Evolutionary conservation across 2,113 vertebrate genomes (phyloP).

Genomic region (Pseudorhombus dupliciocellatus): DNA sequence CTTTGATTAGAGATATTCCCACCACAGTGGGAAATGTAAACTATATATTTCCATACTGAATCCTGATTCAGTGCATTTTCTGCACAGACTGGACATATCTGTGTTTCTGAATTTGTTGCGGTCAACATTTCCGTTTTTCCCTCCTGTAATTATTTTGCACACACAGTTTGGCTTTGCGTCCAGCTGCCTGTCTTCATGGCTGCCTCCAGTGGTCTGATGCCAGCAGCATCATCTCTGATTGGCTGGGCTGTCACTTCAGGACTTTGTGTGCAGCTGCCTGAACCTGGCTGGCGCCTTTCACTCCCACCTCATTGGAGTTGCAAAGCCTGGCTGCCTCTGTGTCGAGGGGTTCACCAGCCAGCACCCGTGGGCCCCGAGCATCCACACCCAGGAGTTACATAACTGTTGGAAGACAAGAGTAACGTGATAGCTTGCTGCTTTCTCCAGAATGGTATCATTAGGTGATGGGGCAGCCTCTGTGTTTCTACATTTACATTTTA

Average conservation of each 20-base stretch:
- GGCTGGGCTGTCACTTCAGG: slow-evolving; percentile 52
- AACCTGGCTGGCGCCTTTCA: slow-evolving; percentile 32
- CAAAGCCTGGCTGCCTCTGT: slow-evolving; percentile 54
- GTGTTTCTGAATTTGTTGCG: slow-evolving; percentile 4
- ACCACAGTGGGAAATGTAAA: no score
- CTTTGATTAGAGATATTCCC: neutral
- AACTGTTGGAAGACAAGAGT: slow-evolving; percentile 50
- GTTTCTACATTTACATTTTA: slow-evolving; percentile 41
- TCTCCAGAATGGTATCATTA: slow-evolving; percentile 5
- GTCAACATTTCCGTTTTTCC: slow-evolving; percentile 19
- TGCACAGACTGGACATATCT: no score
- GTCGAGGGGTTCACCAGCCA: slow-evolving; percentile 47
- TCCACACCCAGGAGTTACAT: slow-evolving; percentile 54
- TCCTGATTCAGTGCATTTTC: no score
- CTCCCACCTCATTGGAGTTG: slow-evolving; percentile 54
- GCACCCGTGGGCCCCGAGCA: slow-evolving; percentile 44
- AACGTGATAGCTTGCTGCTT: slow-evolving; percentile 41
- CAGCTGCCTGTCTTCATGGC: slow-evolving; percentile 31
- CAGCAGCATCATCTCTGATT: slow-evolving; percentile 48
- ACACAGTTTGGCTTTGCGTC: slow-evolving; percentile 40
- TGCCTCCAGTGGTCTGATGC: slow-evolving; percentile 37
- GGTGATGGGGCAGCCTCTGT: slow-evolving; percentile 23
- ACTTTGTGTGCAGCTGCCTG: slow-evolving; percentile 55
- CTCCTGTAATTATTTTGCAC: slow-evolving; percentile 45
- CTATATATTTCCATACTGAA: no score